Percentiles rank a stretch among this genome's conserved stretches.
These are phyloP conservation scores for Acrobasis suavella DNA, from an alignment of 2,888 invertebrate species.

Conservation along the genomic window DNA sequence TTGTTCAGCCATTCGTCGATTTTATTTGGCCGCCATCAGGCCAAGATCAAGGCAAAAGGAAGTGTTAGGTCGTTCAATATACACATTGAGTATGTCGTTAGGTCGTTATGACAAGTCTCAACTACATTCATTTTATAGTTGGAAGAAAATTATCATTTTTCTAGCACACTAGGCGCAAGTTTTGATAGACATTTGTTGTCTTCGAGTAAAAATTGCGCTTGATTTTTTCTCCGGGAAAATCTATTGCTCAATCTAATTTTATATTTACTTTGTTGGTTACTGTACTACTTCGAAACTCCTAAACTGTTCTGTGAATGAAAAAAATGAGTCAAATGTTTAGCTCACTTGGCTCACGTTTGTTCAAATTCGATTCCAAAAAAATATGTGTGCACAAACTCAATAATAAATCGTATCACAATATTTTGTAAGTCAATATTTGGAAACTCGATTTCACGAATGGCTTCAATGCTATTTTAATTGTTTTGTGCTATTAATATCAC, in stretches of 20 bases:
- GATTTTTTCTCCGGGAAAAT: background rate
- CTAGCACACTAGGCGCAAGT: background rate
- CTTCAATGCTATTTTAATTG: background rate
- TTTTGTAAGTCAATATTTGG: constrained; percentile 2
- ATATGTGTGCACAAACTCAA: constrained; percentile 38
- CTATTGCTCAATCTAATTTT: background rate
- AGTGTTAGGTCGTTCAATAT: constrained; percentile 34
- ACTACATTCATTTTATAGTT: constrained; percentile 8
- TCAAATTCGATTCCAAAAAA: constrained; percentile 52
- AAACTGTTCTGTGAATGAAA: constrained; percentile 62
- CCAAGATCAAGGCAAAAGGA: constrained; percentile 61
- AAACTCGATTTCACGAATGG: background rate
- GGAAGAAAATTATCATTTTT: background rate
- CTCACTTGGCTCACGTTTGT: constrained; percentile 59
- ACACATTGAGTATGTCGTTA: constrained; percentile 15
- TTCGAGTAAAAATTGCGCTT: background rate
- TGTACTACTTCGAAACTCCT: background rate
- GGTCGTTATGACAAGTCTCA: constrained; percentile 10
- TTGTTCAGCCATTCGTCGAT: constrained; percentile 43
- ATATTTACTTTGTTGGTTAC: background rate
- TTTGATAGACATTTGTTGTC: background rate
- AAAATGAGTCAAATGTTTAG: constrained; percentile 67
- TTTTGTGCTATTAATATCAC: constrained; percentile 3
- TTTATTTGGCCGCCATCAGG: constrained; percentile 43
- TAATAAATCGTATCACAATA: constrained; percentile 38